Evolutionary conservation across 2,888 invertebrate genomes (phyloP), one percentile per base, ranked within the genome.

Genomic region (Tholera decimalis): DNA sequence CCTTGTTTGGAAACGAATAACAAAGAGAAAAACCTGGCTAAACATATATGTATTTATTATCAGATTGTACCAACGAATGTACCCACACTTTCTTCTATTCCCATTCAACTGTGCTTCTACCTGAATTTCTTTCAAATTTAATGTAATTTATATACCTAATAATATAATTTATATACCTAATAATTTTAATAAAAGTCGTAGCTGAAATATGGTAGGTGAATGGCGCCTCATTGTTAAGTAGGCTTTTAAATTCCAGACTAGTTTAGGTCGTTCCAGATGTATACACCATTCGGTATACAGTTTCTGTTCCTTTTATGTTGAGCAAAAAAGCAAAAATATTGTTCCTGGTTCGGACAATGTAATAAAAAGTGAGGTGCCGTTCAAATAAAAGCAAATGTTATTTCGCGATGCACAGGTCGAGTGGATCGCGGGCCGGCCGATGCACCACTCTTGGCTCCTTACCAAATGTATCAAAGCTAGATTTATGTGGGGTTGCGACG

Each of bases 391-490:
- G 81, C 82, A 86, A 86, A 83, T 86, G 84, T 85, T 89, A 88
- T 88, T 89, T 85, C 75, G 77, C 79, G 79, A 84, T 84, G 70
- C 72, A 76, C 85, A 80, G 85, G 85, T 86, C 83, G 85, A 86
- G 86, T 84, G 85, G 83, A 79, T 77, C 74, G 83, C 68, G 77
- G 75, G 75, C 74, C 68, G 78, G 73, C 69, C 83, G 83, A 84
- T 88, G 88, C 87, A 83, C 80, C 77, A 82, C 81, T 89, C 87
- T 94, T 95, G 95, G 95, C 95, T 90, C 89, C 88, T 90, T 92
- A 94, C 95, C 95, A 94, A 95, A 93, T 91, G 91, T 93, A 93
- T 94, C 93, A 91, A 94, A 94, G 91, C 91, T 85, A 93, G 93
- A 95, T 95, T 95, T 95, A 95, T 95, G 93, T 91, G 87, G 86